Conservation (phyloP, 1,140 invertebrate genomes). For the Eurosta solidaginis region DNA sequence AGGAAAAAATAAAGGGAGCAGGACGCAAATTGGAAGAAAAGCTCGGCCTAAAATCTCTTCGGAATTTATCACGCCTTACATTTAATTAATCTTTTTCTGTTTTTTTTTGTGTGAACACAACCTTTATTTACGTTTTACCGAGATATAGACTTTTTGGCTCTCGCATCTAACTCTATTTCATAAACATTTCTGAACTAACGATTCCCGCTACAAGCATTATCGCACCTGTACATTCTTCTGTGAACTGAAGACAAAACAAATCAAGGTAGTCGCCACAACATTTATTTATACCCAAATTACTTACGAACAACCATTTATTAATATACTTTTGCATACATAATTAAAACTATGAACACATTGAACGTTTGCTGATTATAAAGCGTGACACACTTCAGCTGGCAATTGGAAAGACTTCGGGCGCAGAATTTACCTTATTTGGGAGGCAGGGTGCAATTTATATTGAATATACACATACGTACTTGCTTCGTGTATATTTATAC, state of each 20-base stretch:
- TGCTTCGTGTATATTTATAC: neutral
- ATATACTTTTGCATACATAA: neutral
- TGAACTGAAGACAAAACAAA: neutral
- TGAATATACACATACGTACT: neutral
- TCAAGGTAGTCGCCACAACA: neutral
- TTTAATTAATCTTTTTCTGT: too few relatives aligned
- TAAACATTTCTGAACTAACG: neutral
- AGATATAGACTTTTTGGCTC: too few relatives aligned
- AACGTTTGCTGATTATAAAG: conserved; percentile 14
- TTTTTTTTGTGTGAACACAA: too few relatives aligned
- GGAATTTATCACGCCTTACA: too few relatives aligned
- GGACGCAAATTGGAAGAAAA: too few relatives aligned
- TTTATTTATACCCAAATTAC: neutral
- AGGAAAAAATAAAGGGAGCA: too few relatives aligned
- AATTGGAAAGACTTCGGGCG: conserved; percentile 16
- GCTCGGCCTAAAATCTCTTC: too few relatives aligned
- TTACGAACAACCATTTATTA: too few relatives aligned
- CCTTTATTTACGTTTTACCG: too few relatives aligned
- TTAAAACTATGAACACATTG: conserved; percentile 16
- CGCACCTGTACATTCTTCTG: neutral
- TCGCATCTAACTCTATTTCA: neutral
- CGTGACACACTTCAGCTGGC: conserved; percentile 22
- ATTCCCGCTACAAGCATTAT: neutral
- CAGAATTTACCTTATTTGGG: neutral
- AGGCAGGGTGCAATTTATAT: neutral